Percentiles rank a stretch among this genome's conserved stretches.
phyloP scores from a whole-genome alignment of 2,797 vertebrate species.

The Dallia pectoralis region DNA sequence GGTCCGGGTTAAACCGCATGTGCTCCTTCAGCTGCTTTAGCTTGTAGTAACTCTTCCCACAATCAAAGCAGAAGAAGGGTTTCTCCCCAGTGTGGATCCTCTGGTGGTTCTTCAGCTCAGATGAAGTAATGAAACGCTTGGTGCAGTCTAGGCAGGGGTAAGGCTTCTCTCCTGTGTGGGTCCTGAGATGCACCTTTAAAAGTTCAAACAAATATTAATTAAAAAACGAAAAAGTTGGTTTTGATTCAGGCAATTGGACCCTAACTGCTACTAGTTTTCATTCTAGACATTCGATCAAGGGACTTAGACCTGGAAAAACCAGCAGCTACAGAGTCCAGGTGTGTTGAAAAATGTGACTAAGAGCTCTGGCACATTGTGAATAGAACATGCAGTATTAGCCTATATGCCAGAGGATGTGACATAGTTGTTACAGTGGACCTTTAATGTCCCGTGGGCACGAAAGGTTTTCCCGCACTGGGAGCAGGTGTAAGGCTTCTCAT shows the following conservation, averaged over 20 bases:
- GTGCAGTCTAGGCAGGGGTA: background rate
- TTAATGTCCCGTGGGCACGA: background rate
- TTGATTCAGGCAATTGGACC: no score
- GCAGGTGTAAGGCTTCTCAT: background rate
- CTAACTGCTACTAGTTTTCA: no score
- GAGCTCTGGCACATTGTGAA: background rate
- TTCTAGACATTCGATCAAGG: no score
- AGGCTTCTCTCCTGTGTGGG: background rate
- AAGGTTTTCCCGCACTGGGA: background rate
- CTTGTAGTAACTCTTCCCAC: background rate
- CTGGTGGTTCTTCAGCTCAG: background rate
- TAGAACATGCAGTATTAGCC: background rate
- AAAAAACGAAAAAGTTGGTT: background rate
- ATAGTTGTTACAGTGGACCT: background rate
- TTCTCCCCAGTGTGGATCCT: constrained; percentile 2
- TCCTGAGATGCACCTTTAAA: background rate
- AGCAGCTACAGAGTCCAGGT: no score
- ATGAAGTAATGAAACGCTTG: background rate
- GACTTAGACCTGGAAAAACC: no score
- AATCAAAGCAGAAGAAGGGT: background rate
- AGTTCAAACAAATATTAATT: background rate
- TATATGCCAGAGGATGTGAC: background rate
- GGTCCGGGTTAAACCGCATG: background rate
- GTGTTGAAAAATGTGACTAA: background rate
- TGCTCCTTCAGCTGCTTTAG: constrained; percentile 5